Base-by-base conservation (phyloP, 2,888 invertebrate genomes). In the Philereme vetulata region DNA sequence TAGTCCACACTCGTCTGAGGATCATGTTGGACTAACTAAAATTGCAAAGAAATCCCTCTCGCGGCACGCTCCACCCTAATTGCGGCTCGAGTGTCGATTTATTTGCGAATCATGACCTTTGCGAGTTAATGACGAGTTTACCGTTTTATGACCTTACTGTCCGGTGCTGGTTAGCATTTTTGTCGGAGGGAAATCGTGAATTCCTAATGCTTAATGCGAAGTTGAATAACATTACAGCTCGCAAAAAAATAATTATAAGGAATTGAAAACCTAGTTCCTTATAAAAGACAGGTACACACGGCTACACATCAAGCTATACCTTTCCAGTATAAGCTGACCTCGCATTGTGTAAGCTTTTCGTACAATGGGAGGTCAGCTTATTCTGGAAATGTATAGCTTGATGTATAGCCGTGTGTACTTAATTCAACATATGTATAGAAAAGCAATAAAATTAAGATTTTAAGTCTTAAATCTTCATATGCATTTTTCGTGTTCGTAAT, bases 11-110 rank as follows among this genome's bases (percentile, higher is more conserved):
- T 78, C 83, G 81, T 80, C 78, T 75, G 60, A 76, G 90, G 90
- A 89, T 91, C 90, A 87, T 82, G 84, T 86, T 64, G 88, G 90
- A 88, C 90, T 90, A 86, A 83, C 84, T 84, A 80, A 85, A 90
- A 91, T 90, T 89, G 90, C 89, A 72, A 85, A 81, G 81, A 85
- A 84, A 91, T 90, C 90, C 89, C 84, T 77, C 77, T 64, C 58
- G 61, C 51, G 55, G 48, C 59, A 42, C 49, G 86, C 82, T 74
- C 75, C 75, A 76, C 57, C 82, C 82, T 90, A 90, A 90, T 90
- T 90, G 88, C 78, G 81, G 81, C 85, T 87, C 72, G 78, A 75
- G 78, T 76, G 80, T 75, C 88, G 85, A 88, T 90, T 90, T 90
- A 89, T 90, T 86, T 84, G 80, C 74, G 81, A 85, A 83, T 83